phyloP scores from a whole-genome alignment of 2,797 vertebrate genomes.

The Anguilla anguilla region DNA sequence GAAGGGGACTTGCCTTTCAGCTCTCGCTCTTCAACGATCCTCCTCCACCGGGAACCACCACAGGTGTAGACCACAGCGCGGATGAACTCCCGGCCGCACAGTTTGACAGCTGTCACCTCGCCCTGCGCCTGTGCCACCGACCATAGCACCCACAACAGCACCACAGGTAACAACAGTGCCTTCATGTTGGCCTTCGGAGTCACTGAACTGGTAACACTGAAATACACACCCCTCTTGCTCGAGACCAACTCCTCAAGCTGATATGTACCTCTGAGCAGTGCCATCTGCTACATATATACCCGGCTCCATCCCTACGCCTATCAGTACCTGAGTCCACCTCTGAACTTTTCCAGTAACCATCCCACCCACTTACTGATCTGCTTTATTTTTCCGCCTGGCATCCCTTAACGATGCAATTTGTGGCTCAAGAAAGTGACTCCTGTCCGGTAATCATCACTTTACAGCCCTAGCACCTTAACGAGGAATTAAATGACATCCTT shows the following conservation, averaged over 20 bases:
- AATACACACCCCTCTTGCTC: not conserved
- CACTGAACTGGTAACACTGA: constrained; percentile 22
- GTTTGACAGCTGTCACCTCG: constrained; percentile 51
- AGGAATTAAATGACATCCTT: constrained; percentile 33
- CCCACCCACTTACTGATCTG: constrained; percentile 6
- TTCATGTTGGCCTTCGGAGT: constrained; percentile 58
- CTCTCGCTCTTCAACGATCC: constrained; percentile 50
- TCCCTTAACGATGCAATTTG: constrained; percentile 38
- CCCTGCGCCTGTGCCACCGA: constrained; percentile 45
- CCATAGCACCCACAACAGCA: constrained; percentile 58
- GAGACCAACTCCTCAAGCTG: not conserved
- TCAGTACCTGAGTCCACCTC: constrained; percentile 42
- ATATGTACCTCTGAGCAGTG: not conserved
- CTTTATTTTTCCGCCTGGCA: constrained; percentile 28
- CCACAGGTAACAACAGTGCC: constrained; percentile 44
- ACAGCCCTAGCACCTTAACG: constrained; percentile 24
- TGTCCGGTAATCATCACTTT: constrained; percentile 32
- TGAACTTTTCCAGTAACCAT: constrained; percentile 31
- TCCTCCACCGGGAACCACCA: constrained; percentile 74
- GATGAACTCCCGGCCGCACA: constrained; percentile 71
- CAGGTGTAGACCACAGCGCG: constrained; percentile 72
- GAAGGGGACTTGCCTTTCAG: constrained; percentile 2
- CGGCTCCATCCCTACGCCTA: not conserved
- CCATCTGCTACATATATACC: not conserved
- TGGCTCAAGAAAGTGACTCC: not conserved